Percentiles rank a stretch among this genome's conserved stretches.
Conservation (phyloP, 2,888 invertebrate genomes). For the Neuroscelio doddi region DNA sequence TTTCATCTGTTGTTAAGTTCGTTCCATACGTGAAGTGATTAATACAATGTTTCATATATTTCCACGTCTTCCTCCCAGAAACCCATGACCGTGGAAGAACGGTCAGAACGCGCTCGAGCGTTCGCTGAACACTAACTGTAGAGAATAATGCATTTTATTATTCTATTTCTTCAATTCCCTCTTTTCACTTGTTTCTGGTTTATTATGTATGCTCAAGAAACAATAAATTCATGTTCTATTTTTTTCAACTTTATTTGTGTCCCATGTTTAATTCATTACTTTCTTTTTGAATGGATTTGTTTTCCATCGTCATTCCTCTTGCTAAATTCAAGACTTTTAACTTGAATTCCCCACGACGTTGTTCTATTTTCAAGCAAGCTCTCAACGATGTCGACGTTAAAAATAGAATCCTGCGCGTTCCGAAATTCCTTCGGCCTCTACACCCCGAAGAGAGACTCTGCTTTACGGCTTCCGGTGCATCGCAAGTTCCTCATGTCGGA, state of each 20-base stretch:
- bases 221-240: not conserved
- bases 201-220: no score
- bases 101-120: conserved; percentile 50
- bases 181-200: conserved; percentile 1
- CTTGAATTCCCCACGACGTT: conserved; percentile 52
- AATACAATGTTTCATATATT: conserved; percentile 34
- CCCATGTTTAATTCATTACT: conserved; percentile 6
- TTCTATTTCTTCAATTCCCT: conserved; percentile 12
- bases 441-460: conserved; percentile 39
- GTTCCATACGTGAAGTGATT: conserved; percentile 27
- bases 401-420: conserved; percentile 56
- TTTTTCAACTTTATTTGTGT: not conserved
- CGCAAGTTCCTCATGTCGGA: conserved; percentile 16
- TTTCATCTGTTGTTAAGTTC: no score
- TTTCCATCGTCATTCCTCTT: not conserved
- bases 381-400: conserved; percentile 46
- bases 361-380: conserved; percentile 69
- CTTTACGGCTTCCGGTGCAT: conserved; percentile 33
- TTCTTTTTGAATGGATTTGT: conserved; percentile 8
- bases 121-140: conserved; percentile 45
- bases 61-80: conserved; percentile 33
- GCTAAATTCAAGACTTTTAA: conserved; percentile 26
- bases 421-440: conserved; percentile 59
- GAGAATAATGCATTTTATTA: conserved; percentile 22
- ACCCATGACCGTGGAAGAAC: conserved; percentile 49